Evolutionary conservation across 1,140 invertebrate genomes (phyloP).

Genomic region (Calycopis cecrops): DNA sequence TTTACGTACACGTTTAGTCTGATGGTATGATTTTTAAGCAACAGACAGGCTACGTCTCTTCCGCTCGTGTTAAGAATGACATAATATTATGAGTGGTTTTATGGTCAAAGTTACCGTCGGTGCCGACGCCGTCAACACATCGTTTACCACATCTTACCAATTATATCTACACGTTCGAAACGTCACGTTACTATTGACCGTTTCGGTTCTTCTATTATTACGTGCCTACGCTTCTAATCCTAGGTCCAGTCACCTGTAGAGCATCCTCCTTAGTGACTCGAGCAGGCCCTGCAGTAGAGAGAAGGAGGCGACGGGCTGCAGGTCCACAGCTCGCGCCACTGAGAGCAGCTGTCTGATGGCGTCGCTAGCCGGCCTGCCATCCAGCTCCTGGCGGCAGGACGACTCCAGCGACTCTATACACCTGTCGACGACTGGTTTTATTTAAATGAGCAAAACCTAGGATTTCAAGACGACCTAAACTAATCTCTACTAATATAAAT

Average conservation of each 20-base stretch:
- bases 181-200: no score
- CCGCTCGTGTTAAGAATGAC: not conserved
- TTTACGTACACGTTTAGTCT: no score
- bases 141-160: no score
- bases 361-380: conserved; percentile 80
- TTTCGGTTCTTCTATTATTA: no score
- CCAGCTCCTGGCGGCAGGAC: conserved; percentile 38
- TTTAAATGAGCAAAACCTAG: not conserved
- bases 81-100: no score
- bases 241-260: conserved; percentile 66
- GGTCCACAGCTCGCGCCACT: conserved; percentile 87
- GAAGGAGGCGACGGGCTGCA: conserved; percentile 86
- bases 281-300: conserved; percentile 84
- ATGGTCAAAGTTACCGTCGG: no score
- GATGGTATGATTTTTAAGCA: no score
- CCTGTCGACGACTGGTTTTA: conserved; percentile 28
- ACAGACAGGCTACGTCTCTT: no score
- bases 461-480: not conserved
- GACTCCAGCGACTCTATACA: conserved; percentile 59
- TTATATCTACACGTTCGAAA: no score
- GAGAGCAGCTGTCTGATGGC: conserved; percentile 89
- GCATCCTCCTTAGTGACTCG: conserved; percentile 85
- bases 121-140: no score
- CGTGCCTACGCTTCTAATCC: not conserved
- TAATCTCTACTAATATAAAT: no score